Percentiles rank a stretch among this genome's conserved stretches.
These are phyloP conservation scores for Euthynnus affinis DNA, from an alignment of 2,797 vertebrate genomes.

Conservation along the genomic window DNA sequence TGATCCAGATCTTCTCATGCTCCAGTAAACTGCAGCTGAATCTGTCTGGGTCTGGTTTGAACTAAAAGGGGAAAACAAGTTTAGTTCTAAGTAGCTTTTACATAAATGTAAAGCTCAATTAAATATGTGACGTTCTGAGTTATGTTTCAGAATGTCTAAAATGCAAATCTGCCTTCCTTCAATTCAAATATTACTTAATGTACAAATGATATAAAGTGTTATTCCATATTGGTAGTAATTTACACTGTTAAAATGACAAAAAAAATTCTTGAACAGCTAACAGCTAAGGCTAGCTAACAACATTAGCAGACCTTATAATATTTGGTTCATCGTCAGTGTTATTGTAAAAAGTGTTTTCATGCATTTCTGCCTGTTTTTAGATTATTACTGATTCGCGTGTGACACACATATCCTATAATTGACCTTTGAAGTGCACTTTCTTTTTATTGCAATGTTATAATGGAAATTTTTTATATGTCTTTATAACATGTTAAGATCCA, in stretches of 20 bases:
- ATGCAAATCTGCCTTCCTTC: not conserved
- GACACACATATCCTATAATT: not conserved
- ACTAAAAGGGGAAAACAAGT: conserved; percentile 6
- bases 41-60: conserved; percentile 28
- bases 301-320: not conserved
- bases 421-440: not conserved
- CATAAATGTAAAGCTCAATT: not conserved
- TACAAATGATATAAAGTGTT: not conserved
- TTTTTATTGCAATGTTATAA: not conserved
- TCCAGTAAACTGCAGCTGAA: conserved; percentile 45
- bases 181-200: not conserved
- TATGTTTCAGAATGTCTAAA: conserved; percentile 5
- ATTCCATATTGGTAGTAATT: not conserved
- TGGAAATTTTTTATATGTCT: conserved; percentile 15
- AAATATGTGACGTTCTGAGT: not conserved
- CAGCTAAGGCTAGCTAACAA: not conserved
- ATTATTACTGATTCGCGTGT: not conserved
- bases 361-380: not conserved
- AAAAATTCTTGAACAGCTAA: not conserved
- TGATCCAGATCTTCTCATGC: conserved; percentile 49
- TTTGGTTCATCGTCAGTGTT: not conserved
- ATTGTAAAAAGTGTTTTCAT: not conserved
- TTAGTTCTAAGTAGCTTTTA: not conserved
- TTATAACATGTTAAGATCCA: conserved; percentile 5
- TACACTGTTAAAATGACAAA: not conserved